Evolutionary conservation across 2,888 invertebrate genomes (phyloP).

Genomic region (Bibio marci): DNA sequence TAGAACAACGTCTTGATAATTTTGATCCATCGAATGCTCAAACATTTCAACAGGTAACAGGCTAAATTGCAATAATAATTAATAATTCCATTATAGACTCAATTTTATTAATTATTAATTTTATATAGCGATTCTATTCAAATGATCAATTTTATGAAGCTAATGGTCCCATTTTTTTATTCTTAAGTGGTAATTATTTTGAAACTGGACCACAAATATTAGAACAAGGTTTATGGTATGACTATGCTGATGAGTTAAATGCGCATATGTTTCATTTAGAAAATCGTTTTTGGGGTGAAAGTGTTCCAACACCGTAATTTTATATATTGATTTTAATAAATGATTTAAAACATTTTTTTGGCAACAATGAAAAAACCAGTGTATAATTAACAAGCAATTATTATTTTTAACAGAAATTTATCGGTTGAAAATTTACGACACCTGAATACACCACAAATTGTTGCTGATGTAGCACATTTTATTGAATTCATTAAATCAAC

Average conservation of each 20-base stretch:
- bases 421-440: background rate
- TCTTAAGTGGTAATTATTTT: constrained; percentile 53
- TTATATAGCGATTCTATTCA: constrained; percentile 26
- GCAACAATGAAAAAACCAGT: background rate
- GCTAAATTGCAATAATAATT: background rate
- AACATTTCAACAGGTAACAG: constrained; percentile 35
- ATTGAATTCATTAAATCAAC: background rate
- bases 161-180: constrained; percentile 36
- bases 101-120: too few species aligned
- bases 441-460: background rate
- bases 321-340: background rate
- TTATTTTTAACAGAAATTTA: too few species aligned
- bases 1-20: constrained; percentile 33
- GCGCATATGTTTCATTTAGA: constrained; percentile 51
- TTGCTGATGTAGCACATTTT: background rate
- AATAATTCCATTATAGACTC: constrained; percentile 12
- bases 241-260: constrained; percentile 31
- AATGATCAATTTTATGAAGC: constrained; percentile 23
- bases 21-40: constrained; percentile 33
- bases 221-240: constrained; percentile 34
- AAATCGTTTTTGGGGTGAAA: constrained; percentile 56
- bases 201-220: constrained; percentile 36
- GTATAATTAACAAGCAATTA: too few species aligned
- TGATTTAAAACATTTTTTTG: background rate
- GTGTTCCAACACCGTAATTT: constrained; percentile 44